Percentiles rank a stretch among this genome's conserved stretches.
These are phyloP conservation scores for Pocota personata DNA, from an alignment of 2,888 invertebrate genomes.

Conservation along the genomic window DNA sequence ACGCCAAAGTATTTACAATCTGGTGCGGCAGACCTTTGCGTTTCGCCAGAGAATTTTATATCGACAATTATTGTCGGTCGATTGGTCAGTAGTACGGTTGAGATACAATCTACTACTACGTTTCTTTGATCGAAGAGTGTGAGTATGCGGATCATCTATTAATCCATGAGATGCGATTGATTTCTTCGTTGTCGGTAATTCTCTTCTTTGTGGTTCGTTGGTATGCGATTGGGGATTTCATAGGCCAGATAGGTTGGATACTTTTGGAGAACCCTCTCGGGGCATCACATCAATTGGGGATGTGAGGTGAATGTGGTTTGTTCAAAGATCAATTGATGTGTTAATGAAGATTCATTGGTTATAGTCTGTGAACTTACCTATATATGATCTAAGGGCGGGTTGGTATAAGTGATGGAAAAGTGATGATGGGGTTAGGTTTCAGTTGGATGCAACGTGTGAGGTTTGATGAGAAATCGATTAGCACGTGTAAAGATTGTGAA, in stretches of 20 bases:
- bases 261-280: slow-evolving; percentile 21
- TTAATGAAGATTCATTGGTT: slow-evolving; percentile 69
- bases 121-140: slow-evolving; percentile 40
- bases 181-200: not conserved
- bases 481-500: not conserved
- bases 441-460: not conserved
- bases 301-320: slow-evolving; percentile 33
- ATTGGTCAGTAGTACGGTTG: slow-evolving; percentile 57
- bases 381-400: slow-evolving; percentile 58
- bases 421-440: not conserved
- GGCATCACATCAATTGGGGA: slow-evolving; percentile 5
- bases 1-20: slow-evolving; percentile 46
- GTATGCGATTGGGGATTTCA: slow-evolving; percentile 39
- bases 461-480: not conserved
- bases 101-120: slow-evolving; percentile 47
- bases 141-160: slow-evolving; percentile 61
- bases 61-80: slow-evolving; percentile 64
- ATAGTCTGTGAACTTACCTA: slow-evolving; percentile 50
- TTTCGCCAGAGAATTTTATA: slow-evolving; percentile 20
- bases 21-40: slow-evolving; percentile 41
- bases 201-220: not conserved
- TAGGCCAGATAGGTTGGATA: not conserved
- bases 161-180: slow-evolving; percentile 46
- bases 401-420: not conserved
- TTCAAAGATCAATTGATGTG: slow-evolving; percentile 58